Evolutionary conservation across 2,888 invertebrate species (phyloP).

Genomic region (Agrochola lychnidis): DNA sequence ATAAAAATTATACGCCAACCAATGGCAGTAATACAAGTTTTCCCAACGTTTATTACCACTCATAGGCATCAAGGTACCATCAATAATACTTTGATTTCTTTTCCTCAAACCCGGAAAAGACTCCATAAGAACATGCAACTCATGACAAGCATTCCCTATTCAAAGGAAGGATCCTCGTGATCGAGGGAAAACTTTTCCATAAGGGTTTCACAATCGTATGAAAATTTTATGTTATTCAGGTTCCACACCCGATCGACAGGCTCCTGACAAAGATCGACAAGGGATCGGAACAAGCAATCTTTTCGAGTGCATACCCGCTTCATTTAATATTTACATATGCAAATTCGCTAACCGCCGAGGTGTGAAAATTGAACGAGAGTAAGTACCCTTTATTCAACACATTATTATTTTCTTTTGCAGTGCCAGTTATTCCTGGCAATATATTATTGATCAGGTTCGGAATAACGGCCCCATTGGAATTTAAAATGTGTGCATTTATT

Average conservation of each 20-base stretch:
- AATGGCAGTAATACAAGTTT: not conserved
- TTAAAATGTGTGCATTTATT: slow-evolving; percentile 16
- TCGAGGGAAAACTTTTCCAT: slow-evolving; percentile 40
- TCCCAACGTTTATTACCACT: not conserved
- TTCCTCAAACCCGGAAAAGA: slow-evolving; percentile 7
- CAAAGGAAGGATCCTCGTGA: slow-evolving; percentile 38
- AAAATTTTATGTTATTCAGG: slow-evolving; percentile 50
- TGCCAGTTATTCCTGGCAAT: slow-evolving; percentile 23
- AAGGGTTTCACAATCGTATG: slow-evolving; percentile 49
- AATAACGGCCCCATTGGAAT: slow-evolving; percentile 1
- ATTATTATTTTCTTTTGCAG: slow-evolving; percentile 37
- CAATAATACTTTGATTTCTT: slow-evolving; percentile 9
- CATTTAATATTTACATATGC: slow-evolving; percentile 60
- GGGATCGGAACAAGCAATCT: slow-evolving; percentile 55
- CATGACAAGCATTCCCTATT: slow-evolving; percentile 26
- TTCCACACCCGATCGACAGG: slow-evolving; percentile 34
- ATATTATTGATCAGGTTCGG: slow-evolving; percentile 22
- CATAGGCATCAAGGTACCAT: not conserved
- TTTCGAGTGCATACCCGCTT: slow-evolving; percentile 45
- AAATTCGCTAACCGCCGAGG: slow-evolving; percentile 42
- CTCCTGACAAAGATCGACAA: slow-evolving; percentile 59
- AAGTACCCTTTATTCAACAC: slow-evolving; percentile 34
- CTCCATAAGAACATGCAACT: slow-evolving; percentile 30
- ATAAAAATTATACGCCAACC: not conserved
- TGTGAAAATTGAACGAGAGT: slow-evolving; percentile 47